phyloP scores from a whole-genome alignment of 2,113 vertebrate species.

The Aix galericulata region DNA sequence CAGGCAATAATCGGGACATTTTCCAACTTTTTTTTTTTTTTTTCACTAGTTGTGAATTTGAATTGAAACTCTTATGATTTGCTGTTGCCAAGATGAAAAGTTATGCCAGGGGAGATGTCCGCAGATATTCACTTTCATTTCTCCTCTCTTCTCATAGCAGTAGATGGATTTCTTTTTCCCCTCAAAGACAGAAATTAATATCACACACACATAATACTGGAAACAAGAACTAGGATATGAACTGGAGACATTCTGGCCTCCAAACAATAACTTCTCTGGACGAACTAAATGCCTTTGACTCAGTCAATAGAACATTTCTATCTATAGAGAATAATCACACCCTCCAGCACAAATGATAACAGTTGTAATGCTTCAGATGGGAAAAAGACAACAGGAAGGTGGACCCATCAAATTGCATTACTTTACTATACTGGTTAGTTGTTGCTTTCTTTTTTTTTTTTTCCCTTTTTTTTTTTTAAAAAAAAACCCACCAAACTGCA shows the following conservation, averaged over 20 bases:
- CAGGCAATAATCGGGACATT: not conserved
- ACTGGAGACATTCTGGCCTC: conserved; percentile 68
- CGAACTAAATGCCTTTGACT: conserved; percentile 41
- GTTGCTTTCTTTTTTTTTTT: too few species aligned
- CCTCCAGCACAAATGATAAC: conserved; percentile 24
- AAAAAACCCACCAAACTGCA: not conserved
- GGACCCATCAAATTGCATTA: not conserved
- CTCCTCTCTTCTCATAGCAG: conserved; percentile 12
- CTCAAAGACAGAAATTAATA: conserved; percentile 66
- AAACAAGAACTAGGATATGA: conserved; percentile 61
- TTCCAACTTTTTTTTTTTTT: not conserved
- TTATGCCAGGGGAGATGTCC: not conserved
- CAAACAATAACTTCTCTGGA: conserved; percentile 68
- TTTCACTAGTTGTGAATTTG: not conserved
- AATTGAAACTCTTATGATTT: not conserved
- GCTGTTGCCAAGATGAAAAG: not conserved
- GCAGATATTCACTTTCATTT: not conserved
- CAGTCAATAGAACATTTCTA: conserved; percentile 31
- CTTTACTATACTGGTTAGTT: not conserved
- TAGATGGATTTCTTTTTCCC: not conserved
- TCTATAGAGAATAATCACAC: conserved; percentile 4
- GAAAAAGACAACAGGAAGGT: not conserved
- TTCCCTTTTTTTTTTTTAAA: not conserved
- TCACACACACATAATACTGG: conserved; percentile 22
- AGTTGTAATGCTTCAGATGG: not conserved